phyloP scores from a whole-genome alignment of 2,888 invertebrate species.

The Thera obeliscata region DNA sequence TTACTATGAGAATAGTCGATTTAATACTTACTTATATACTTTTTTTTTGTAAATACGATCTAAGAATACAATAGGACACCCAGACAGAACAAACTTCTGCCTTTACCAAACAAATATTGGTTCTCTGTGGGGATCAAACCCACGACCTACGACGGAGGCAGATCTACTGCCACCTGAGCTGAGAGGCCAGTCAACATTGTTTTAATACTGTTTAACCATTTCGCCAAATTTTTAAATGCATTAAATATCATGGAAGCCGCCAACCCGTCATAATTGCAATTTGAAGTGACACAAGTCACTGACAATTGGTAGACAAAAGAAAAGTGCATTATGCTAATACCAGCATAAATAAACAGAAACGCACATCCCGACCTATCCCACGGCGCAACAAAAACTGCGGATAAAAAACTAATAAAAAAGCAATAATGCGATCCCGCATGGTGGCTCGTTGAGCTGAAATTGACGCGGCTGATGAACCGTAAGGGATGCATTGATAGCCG shows the following conservation, averaged over 20 bases:
- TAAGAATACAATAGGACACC: too few species aligned
- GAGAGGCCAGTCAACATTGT: too few species aligned
- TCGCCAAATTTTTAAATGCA: neutral
- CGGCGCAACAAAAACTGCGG: constrained; percentile 78
- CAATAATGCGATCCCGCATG: constrained; percentile 84
- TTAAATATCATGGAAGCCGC: too few species aligned
- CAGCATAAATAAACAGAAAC: constrained; percentile 71
- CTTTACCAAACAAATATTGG: too few species aligned
- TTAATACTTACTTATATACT: too few species aligned
- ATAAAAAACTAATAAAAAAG: constrained; percentile 82
- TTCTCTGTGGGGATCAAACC: too few species aligned
- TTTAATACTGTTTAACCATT: too few species aligned
- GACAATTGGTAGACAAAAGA: constrained; percentile 69
- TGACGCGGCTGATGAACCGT: constrained; percentile 79
- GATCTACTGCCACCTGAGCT: too few species aligned
- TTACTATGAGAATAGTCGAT: too few species aligned
- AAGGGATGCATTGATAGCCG: constrained; percentile 50
- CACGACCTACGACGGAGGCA: too few species aligned
- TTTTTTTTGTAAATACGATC: too few species aligned
- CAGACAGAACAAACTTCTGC: too few species aligned
- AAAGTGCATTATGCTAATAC: constrained; percentile 81
- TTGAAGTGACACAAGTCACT: constrained; percentile 52
- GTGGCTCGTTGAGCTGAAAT: constrained; percentile 78
- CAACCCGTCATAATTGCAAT: constrained; percentile 36
- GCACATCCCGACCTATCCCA: constrained; percentile 78